Evolutionary conservation across 2,113 vertebrate species (phyloP).

Genomic region (Semnornis frantzii): DNA sequence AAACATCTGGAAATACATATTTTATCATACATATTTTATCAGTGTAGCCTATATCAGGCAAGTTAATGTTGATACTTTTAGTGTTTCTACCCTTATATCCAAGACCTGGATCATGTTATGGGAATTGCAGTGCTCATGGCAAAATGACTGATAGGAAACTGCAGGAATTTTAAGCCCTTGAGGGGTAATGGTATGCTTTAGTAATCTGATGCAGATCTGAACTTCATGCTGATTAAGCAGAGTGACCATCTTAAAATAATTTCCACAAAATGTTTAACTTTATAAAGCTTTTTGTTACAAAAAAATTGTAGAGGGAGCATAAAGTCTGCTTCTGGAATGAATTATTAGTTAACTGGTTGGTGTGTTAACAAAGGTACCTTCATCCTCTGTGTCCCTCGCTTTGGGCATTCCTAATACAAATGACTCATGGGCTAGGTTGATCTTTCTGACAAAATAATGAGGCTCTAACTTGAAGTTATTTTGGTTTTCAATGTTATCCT

Average conservation of each 20-base stretch:
- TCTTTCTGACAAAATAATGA: neutral
- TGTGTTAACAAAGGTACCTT: conserved; percentile 14
- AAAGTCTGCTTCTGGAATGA: neutral
- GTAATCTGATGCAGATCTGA: conserved; percentile 25
- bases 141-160: conserved; percentile 46
- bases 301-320: neutral
- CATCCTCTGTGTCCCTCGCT: neutral
- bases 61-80: conserved; percentile 28
- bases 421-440: neutral
- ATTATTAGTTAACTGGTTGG: neutral
- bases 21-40: conserved; percentile 63
- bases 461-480: neutral
- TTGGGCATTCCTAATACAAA: neutral
- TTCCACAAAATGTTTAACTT: conserved; percentile 35
- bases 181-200: conserved; percentile 32
- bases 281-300: conserved; percentile 24
- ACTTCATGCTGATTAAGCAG: conserved; percentile 49
- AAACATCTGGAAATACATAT: conserved; percentile 61
- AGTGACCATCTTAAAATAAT: conserved; percentile 34
- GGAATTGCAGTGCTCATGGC: conserved; percentile 26
- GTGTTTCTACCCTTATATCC: conserved; percentile 38
- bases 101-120: conserved; percentile 62
- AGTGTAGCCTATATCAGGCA: conserved; percentile 3
- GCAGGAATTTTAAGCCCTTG: conserved; percentile 41
- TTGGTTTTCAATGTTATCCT: neutral